Conservation (phyloP, 1,140 invertebrate species). For the Drosophila ercepeae region DNA sequence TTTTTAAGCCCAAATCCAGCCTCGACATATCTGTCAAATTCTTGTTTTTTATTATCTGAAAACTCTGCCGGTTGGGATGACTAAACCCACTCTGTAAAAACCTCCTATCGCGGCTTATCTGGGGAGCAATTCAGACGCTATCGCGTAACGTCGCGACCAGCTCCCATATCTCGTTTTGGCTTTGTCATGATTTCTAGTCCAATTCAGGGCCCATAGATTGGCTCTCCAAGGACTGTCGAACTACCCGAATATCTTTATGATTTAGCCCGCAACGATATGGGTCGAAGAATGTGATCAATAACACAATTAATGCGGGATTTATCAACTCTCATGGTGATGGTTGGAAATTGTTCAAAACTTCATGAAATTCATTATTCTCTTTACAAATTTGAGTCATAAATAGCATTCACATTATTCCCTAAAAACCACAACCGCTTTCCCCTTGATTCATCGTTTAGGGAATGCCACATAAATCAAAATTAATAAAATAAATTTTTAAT, state of each 20-base stretch:
- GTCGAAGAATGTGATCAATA: slow-evolving; percentile 31
- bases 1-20: too few species aligned
- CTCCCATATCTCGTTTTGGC: slow-evolving; percentile 41
- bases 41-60: neutral
- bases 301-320: slow-evolving; percentile 27
- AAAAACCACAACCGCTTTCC: neutral
- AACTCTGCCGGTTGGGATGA: slow-evolving; percentile 10
- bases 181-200: slow-evolving; percentile 61
- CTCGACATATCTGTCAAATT: neutral
- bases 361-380: too few species aligned
- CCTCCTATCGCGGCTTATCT: slow-evolving; percentile 35
- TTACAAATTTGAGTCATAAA: too few species aligned
- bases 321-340: slow-evolving; percentile 32
- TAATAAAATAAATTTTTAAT: slow-evolving; percentile 56
- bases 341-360: slow-evolving; percentile 3
- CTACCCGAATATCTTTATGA: slow-evolving; percentile 34
- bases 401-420: neutral
- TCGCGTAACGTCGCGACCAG: slow-evolving; percentile 29
- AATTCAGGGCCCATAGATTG: slow-evolving; percentile 24
- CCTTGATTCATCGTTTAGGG: slow-evolving; percentile 27
- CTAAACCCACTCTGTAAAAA: slow-evolving; percentile 30
- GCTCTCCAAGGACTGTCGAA: slow-evolving; percentile 19
- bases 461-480: slow-evolving; percentile 44
- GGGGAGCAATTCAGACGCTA: slow-evolving; percentile 29
- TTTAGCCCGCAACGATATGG: slow-evolving; percentile 4